Evolutionary conservation across 2,113 vertebrate species (phyloP), one percentile per base, ranked within the genome.

Genomic region (Thryonomys swinderianus): DNA sequence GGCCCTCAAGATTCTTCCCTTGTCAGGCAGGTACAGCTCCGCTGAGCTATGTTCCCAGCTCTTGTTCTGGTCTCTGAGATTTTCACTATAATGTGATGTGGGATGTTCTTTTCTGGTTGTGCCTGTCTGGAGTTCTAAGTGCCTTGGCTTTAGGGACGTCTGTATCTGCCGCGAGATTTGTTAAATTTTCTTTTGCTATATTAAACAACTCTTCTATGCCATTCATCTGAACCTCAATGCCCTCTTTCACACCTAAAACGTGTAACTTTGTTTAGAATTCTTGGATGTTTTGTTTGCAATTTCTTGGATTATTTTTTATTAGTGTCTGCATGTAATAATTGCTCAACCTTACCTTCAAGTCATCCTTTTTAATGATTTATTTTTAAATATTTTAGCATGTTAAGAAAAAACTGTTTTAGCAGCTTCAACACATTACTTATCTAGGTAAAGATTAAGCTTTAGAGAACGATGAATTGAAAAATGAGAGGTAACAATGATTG

Each of bases 401-500:
- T 74, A 90, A 40, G 91, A 92, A 94, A 57, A 92, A 40, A 51
- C 21, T 61, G 59, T 40, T 93, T 94, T 40, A 80, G 45, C 62
- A 42, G 32, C 48, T 90, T 95, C 18, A 88, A 59, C 62, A 64
- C 9, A 23, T 23, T 83, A 85, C 53, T 90, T 7, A 91, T 80
- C 40, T 81, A 57, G 55, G 1, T 88, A 51, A 73, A 95, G 25
- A 64, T 23, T 69, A 62, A 17, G 3, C 37, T 66, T 78, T 78
- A 32, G 11, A 78, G 45, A 59, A 14, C 81, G 86, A 93, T 25
- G 34, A 85, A 73, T 48, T 62, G 9, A 74, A 64, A 78, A 67
- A 40, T 48, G 5, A 55, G 55, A 23, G 0, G 48, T 8, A 76
- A 57, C 45, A 45, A 37, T 55, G 14, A 32, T 12, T 61, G 51